These are phyloP conservation scores for Bathynomus jamesi DNA, from an alignment of 1,140 invertebrate species.

Conservation along the genomic window DNA sequence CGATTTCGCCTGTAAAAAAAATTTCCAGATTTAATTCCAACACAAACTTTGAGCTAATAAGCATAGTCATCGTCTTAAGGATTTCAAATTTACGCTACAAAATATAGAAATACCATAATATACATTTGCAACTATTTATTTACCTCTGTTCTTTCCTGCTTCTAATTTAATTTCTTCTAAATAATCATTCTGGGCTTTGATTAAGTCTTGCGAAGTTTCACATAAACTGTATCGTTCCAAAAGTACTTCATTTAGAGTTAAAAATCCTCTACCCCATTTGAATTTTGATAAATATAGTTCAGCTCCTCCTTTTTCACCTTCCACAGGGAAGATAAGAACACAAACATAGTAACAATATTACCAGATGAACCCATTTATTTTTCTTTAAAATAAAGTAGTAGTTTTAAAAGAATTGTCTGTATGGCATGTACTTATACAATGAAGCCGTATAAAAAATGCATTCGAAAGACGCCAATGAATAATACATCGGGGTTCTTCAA, in stretches of 20 bases:
- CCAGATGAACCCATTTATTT: not conserved
- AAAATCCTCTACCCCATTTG: conserved; percentile 87
- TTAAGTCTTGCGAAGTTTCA: conserved; percentile 64
- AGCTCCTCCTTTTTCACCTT: conserved; percentile 65
- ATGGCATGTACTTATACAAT: not conserved
- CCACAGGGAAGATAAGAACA: conserved; percentile 26
- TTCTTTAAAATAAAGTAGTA: not conserved
- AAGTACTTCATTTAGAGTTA: conserved; percentile 72
- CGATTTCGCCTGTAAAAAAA: not conserved
- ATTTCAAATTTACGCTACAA: no score
- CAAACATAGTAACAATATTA: not conserved
- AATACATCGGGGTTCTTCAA: not conserved
- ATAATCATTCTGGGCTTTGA: conserved; percentile 68
- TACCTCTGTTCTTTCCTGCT: not conserved
- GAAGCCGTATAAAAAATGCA: not conserved
- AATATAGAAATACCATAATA: not conserved
- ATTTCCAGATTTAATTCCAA: no score
- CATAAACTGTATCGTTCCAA: conserved; percentile 73
- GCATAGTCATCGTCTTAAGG: no score
- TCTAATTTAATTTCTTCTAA: conserved; percentile 55
- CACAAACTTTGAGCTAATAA: no score
- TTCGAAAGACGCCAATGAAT: not conserved
- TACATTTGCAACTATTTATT: not conserved
- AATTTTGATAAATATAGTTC: conserved; percentile 80
- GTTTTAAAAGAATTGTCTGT: not conserved